Evolutionary conservation across 92 coral and sea anemone species (phyloP), one percentile per base, ranked within the genome.

Genomic region (Bergia puertoricense): DNA sequence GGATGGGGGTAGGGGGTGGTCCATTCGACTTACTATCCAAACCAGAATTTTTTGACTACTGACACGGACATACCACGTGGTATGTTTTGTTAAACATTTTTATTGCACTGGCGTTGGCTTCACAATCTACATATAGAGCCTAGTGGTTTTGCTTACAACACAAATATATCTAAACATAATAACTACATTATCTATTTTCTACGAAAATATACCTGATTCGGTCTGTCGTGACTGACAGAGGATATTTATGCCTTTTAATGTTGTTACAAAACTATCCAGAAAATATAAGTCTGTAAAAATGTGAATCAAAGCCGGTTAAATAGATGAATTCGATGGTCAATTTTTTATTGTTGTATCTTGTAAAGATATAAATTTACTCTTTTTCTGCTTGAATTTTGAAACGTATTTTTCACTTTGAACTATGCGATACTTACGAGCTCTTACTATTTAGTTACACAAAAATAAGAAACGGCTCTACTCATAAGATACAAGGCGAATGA

Each of bases 201-300:
- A 30, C 69, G 69, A 62, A 75, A 75, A 75, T 75, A 75, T 41
- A 75, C 46, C 13, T n/a, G 40, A 74, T 57, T 57, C 44, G n/a
- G 50, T 8, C 5, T 6, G 43, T 16, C 20, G 14, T 74, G 18
- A 14, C 50, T 15, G 79, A 74, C 45, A 39, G 79, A 38, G 42
- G 42, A 40, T 22, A 76, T 76, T 18, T 20, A 76, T 45, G 59
- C 15, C 23, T 43, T n/a, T 75, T 76, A 42, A 76, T 40, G 14
- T 54, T 76, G 46, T 23, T 76, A 76, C 48, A 75, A 75, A 74
- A 75, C 79, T 75, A 75, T 42, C 54, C 23, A 16, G 42, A 75
- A 74, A 75, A 74, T 74, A 74, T 74, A 3, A 7, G 76, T 72
- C 76, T 20, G 1, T 41, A 41, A 15, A 30, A 30, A 30, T 42